These are phyloP conservation scores for Anthophora plumipes DNA, from an alignment of 2,888 invertebrate genomes.

Conservation along the genomic window DNA sequence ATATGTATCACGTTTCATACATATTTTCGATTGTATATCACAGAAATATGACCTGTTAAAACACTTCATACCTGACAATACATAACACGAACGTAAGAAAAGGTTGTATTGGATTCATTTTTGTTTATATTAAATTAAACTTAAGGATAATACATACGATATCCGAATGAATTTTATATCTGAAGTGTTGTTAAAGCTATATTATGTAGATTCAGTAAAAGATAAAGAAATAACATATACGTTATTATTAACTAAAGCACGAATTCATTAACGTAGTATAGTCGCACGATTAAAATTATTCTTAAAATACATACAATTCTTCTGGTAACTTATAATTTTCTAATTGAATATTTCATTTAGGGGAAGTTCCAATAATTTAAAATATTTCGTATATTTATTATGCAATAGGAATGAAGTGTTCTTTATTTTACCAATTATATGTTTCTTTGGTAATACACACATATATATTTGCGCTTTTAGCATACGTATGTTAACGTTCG, in stretches of 20 bases:
- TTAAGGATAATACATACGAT: constrained; percentile 27
- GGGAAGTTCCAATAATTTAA: constrained; percentile 16
- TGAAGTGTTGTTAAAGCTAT: constrained; percentile 28
- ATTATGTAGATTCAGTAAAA: constrained; percentile 24
- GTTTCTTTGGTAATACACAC: constrained; percentile 5
- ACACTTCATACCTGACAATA: constrained; percentile 63
- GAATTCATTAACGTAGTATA: constrained; percentile 40
- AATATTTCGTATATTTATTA: constrained; percentile 26
- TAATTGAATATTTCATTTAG: constrained; percentile 27
- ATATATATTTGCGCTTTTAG: constrained; percentile 1
- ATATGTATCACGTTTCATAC: constrained; percentile 31
- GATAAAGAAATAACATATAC: constrained; percentile 30
- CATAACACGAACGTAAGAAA: constrained; percentile 42
- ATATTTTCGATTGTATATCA: constrained; percentile 53
- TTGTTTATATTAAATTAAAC: constrained; percentile 42
- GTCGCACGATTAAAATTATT: constrained; percentile 23
- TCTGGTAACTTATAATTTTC: constrained; percentile 18
- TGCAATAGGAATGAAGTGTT: constrained; percentile 28
- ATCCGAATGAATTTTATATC: constrained; percentile 55
- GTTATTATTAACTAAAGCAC: constrained; percentile 42
- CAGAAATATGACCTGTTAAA: constrained; percentile 52
- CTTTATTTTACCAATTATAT: constrained; percentile 11
- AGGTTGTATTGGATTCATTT: constrained; percentile 43
- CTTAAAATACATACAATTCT: constrained; percentile 25
- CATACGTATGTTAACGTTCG: constrained; percentile 5